These are phyloP conservation scores for Ciconia boyciana DNA, from an alignment of 2,113 vertebrate genomes.

Conservation along the genomic window DNA sequence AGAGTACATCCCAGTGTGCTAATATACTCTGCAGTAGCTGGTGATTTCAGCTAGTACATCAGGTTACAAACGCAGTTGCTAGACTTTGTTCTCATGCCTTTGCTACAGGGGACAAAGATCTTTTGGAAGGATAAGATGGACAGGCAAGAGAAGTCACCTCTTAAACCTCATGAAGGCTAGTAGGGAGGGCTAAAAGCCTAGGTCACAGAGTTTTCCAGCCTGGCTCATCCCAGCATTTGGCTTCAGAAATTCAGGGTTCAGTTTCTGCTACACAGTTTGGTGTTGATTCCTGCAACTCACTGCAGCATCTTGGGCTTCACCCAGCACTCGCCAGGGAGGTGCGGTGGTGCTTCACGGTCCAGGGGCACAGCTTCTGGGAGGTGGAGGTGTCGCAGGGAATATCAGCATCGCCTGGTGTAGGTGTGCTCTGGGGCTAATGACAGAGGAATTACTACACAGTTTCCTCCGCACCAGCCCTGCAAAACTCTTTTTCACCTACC, in stretches of 20 bases:
- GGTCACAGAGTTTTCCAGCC: not conserved
- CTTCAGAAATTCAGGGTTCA: not conserved
- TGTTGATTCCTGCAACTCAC: not conserved
- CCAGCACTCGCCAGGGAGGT: no score
- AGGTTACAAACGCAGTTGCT: not conserved
- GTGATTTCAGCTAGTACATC: not conserved
- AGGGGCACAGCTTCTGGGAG: not conserved
- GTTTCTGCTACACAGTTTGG: not conserved
- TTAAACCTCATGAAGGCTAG: not conserved
- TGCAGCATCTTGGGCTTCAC: not conserved
- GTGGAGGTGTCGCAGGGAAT: not conserved
- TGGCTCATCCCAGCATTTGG: not conserved
- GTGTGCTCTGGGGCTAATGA: not conserved
- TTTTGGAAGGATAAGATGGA: not conserved
- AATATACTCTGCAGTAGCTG: not conserved
- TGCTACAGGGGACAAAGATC: not conserved
- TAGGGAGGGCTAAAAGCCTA: not conserved
- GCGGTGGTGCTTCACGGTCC: not conserved
- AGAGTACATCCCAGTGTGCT: not conserved
- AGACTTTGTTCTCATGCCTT: not conserved
- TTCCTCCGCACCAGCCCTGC: not conserved
- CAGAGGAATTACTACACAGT: not conserved
- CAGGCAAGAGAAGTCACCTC: not conserved
- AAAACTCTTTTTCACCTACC: not conserved
- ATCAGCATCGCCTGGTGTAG: not conserved